Conservation (phyloP, 2,888 invertebrate genomes). For the Amphipoea oculea region DNA sequence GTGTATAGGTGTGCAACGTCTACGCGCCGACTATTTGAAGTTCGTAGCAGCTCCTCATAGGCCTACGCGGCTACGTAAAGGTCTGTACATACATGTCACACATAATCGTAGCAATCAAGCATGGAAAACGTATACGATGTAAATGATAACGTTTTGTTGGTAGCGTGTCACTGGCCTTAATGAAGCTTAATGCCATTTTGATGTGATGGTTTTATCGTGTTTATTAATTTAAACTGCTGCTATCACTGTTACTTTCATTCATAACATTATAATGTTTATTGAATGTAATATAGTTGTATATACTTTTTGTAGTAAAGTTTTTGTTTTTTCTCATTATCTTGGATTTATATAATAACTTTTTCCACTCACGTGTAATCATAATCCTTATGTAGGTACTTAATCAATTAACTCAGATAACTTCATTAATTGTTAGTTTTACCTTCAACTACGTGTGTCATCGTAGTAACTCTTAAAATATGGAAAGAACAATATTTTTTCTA, state of each 20-base stretch:
- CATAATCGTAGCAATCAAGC: constrained; percentile 43
- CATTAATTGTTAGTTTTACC: constrained; percentile 24
- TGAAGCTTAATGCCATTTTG: constrained; percentile 46
- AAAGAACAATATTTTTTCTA: constrained; percentile 22
- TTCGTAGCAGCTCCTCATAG: constrained; percentile 57
- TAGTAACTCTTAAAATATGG: not conserved
- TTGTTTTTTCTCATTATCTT: not conserved
- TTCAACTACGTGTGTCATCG: not conserved
- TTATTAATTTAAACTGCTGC: constrained; percentile 26
- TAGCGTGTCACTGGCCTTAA: constrained; percentile 14
- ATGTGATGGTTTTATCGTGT: constrained; percentile 29
- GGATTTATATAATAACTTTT: not conserved
- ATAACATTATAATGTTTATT: constrained; percentile 3
- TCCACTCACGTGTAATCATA: not conserved
- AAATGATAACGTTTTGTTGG: constrained; percentile 40
- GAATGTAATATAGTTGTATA: not conserved
- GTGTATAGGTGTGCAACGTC: constrained; percentile 65
- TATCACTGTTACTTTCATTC: constrained; percentile 29
- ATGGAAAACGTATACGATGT: constrained; percentile 31
- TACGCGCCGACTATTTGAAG: constrained; percentile 69
- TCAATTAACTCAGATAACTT: not conserved
- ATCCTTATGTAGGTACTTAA: constrained; percentile 1
- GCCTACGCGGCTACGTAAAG: constrained; percentile 65
- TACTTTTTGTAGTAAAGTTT: not conserved
- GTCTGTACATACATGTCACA: constrained; percentile 57